Conservation (phyloP, 2,113 vertebrate species). For the Crotalus tigris region DNA sequence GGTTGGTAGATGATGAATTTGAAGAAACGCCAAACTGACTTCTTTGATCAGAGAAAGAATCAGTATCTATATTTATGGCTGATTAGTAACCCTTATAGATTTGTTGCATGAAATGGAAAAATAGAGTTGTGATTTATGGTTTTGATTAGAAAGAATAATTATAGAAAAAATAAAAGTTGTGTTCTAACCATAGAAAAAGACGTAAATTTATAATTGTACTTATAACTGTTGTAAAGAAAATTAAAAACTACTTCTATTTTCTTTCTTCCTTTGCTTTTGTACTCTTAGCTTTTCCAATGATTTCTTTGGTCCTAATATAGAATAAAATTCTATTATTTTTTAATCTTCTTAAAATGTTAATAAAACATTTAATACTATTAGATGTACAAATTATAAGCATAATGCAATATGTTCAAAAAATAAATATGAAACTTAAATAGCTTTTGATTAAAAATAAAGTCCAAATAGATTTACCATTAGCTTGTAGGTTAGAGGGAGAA, state of each 20-base stretch:
- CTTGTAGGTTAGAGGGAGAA: conserved; percentile 55
- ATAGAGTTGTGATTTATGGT: not conserved
- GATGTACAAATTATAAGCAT: not conserved
- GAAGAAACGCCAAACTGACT: not conserved
- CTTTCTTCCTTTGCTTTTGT: not conserved
- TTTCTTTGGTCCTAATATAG: not conserved
- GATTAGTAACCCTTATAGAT: not conserved
- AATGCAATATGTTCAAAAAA: not conserved
- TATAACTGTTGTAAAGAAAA: not conserved
- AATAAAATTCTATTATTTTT: not conserved
- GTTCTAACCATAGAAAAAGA: not conserved
- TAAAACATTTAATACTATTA: not conserved
- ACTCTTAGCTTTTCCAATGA: not conserved
- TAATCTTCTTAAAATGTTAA: not conserved
- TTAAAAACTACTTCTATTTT: not conserved
- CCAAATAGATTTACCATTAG: conserved; percentile 75
- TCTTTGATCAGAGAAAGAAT: not conserved
- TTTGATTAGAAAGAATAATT: not conserved
- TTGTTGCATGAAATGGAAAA: not conserved
- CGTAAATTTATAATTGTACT: not conserved
- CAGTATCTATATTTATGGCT: not conserved
- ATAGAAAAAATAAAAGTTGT: not conserved
- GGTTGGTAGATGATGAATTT: not conserved
- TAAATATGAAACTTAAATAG: not conserved
- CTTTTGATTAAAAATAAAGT: not conserved